These are phyloP conservation scores for Balaenoptera acutorostrata DNA, from an alignment of 2,113 vertebrate species.

Conservation along the genomic window DNA sequence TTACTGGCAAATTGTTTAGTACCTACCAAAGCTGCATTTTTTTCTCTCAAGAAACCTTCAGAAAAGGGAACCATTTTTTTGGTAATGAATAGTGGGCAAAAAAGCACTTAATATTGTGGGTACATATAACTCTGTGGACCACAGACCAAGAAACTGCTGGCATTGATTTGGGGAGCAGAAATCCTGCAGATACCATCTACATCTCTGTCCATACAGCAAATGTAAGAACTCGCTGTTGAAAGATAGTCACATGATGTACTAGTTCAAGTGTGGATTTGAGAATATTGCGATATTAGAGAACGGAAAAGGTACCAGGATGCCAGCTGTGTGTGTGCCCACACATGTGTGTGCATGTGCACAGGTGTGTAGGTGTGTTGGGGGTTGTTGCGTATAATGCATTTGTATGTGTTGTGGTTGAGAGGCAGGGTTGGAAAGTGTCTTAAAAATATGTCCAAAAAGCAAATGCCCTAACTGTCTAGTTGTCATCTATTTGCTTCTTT, in stretches of 20 bases:
- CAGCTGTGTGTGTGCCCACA: neutral
- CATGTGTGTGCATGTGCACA: neutral
- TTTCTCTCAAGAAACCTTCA: neutral
- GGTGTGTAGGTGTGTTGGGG: fast-evolving
- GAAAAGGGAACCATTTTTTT: neutral
- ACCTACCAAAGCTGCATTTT: neutral
- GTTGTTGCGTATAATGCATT: neutral
- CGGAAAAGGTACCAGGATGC: neutral
- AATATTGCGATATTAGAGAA: neutral
- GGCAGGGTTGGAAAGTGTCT: neutral
- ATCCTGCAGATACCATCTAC: neutral
- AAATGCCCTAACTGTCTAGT: neutral
- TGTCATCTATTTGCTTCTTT: neutral
- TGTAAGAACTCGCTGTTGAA: neutral
- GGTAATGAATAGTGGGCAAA: neutral
- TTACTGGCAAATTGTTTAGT: conserved; percentile 27
- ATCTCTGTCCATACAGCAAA: neutral
- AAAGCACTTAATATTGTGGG: neutral
- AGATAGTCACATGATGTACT: neutral
- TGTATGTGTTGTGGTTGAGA: neutral
- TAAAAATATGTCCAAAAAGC: neutral
- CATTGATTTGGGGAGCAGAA: neutral
- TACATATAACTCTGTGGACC: neutral
- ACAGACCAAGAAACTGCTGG: neutral
- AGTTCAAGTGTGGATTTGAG: neutral